phyloP scores from a whole-genome alignment of 2,888 invertebrate genomes.

The Nephrocerus scutellatus region DNA sequence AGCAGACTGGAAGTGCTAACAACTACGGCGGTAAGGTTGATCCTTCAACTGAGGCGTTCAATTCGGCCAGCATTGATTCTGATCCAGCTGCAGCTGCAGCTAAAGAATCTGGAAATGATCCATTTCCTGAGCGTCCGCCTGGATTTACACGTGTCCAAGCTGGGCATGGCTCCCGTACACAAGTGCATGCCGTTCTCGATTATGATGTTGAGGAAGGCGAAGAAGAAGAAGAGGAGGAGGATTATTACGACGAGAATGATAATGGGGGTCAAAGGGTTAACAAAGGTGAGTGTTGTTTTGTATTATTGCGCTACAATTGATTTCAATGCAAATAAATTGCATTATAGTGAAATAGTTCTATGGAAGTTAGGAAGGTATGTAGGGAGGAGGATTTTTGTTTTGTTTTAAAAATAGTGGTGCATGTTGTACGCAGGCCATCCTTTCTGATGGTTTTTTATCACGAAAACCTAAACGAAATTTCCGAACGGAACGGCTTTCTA shows the following conservation, averaged over 20 bases:
- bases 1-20: constrained; percentile 15
- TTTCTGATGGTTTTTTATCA: too few species aligned
- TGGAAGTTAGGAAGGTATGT: too few species aligned
- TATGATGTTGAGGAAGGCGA: constrained; percentile 47
- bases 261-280: constrained; percentile 28
- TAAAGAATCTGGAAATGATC: constrained; percentile 23
- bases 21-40: constrained; percentile 22
- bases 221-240: constrained; percentile 36
- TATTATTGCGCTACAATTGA: too few species aligned
- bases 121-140: constrained; percentile 53
- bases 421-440: too few species aligned
- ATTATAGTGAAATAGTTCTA: too few species aligned
- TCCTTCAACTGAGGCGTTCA: too few species aligned
- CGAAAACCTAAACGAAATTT: too few species aligned
- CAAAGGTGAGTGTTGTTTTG: constrained; percentile 31
- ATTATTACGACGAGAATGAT: constrained; percentile 40
- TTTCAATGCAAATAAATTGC: too few species aligned
- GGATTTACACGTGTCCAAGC: constrained; percentile 61
- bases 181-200: constrained; percentile 47
- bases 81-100: constrained; percentile 27
- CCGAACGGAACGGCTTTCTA: too few species aligned
- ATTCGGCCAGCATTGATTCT: constrained; percentile 5
- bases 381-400: too few species aligned
- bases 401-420: too few species aligned
- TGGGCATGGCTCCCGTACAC: constrained; percentile 50